These are phyloP conservation scores for Lycaon pictus DNA, from an alignment of 2,113 vertebrate genomes.

Conservation along the genomic window DNA sequence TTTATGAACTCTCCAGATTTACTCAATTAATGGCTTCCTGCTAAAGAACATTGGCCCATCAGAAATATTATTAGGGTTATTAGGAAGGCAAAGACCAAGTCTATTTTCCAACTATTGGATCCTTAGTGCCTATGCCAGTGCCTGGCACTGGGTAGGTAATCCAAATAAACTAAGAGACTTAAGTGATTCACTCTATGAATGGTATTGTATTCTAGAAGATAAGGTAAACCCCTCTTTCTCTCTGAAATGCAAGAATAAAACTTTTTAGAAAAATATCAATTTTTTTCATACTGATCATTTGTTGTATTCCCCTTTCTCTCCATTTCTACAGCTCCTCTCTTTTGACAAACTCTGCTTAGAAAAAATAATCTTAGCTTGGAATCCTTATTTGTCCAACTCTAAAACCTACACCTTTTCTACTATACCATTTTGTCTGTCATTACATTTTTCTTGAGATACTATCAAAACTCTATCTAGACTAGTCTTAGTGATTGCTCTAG, in stretches of 20 bases:
- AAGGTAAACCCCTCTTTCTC: neutral
- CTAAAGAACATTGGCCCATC: neutral
- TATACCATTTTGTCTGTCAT: neutral
- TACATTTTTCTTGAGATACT: neutral
- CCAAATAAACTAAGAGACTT: neutral
- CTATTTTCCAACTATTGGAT: neutral
- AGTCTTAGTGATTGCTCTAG: neutral
- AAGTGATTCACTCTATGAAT: neutral
- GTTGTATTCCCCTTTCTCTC: neutral
- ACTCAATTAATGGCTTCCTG: neutral
- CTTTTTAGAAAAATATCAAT: neutral
- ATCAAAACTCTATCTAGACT: neutral
- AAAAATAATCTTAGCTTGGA: constrained; percentile 18
- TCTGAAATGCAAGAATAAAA: neutral
- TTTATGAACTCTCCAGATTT: neutral
- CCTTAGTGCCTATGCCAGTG: neutral
- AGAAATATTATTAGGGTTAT: neutral
- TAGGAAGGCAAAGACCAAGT: constrained; percentile 14
- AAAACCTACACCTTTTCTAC: neutral
- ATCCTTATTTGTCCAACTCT: neutral
- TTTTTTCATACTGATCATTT: neutral
- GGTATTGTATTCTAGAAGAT: neutral
- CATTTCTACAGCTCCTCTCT: neutral
- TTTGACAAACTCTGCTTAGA: neutral
- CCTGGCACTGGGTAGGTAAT: neutral